Evolutionary conservation across 2,113 vertebrate species (phyloP).

Genomic region (Bujurquina vittata): DNA sequence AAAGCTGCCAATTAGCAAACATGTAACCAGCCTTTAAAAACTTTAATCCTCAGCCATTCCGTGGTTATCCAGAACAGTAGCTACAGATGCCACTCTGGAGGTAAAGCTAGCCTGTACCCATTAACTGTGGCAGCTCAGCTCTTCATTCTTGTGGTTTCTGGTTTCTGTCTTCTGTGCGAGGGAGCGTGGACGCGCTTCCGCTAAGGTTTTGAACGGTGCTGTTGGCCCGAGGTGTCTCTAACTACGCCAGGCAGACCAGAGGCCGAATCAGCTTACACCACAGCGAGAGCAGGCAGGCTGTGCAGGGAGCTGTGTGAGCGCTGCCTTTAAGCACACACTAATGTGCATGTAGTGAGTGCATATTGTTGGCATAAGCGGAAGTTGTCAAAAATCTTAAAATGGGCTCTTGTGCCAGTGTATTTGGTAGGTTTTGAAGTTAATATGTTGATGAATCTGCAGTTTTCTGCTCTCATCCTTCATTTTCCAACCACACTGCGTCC

Average conservation of each 20-base stretch:
- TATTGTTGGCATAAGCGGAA: slow-evolving; percentile 4
- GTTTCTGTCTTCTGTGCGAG: slow-evolving; percentile 65
- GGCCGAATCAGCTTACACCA: slow-evolving; percentile 70
- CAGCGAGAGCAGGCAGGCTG: slow-evolving; percentile 41
- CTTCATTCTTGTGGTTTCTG: slow-evolving; percentile 73
- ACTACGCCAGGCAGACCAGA: slow-evolving; percentile 68
- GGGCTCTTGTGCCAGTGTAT: not conserved
- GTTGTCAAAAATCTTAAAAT: slow-evolving; percentile 1
- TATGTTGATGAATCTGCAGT: slow-evolving; percentile 3
- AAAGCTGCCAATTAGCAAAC: not conserved
- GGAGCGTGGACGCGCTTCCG: slow-evolving; percentile 63
- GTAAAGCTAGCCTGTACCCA: slow-evolving; percentile 41
- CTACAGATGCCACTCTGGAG: slow-evolving; percentile 45
- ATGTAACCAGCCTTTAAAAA: not conserved
- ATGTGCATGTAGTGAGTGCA: not conserved
- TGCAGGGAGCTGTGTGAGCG: slow-evolving; percentile 28
- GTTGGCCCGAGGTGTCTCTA: slow-evolving; percentile 65
- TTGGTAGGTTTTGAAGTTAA: not conserved
- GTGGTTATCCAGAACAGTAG: slow-evolving; percentile 44
- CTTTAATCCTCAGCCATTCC: slow-evolving; percentile 9
- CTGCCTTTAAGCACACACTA: slow-evolving; percentile 18
- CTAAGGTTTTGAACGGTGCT: slow-evolving; percentile 53
- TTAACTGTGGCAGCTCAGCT: slow-evolving; percentile 50
- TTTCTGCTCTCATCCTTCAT: slow-evolving; percentile 66
- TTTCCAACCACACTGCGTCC: slow-evolving; percentile 51